Conservation (phyloP, 2,797 vertebrate genomes). For the Toxotes lorentzi region DNA sequence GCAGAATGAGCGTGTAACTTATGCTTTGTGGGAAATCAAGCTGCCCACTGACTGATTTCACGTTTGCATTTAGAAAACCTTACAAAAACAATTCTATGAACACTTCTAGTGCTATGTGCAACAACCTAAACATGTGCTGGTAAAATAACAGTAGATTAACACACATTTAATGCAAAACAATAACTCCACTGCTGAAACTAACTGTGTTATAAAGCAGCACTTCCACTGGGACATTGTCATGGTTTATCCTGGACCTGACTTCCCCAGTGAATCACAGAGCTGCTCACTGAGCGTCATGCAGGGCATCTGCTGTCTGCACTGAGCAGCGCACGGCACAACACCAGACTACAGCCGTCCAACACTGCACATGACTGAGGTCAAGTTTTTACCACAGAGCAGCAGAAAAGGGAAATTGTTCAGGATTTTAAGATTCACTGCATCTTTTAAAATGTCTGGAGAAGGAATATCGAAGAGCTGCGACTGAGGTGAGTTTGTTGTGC, state of each 20-base stretch:
- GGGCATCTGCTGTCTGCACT: slow-evolving; percentile 68
- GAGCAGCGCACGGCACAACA: slow-evolving; percentile 42
- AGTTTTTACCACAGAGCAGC: not conserved
- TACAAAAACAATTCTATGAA: not conserved
- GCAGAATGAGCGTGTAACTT: not conserved
- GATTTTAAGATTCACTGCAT: not conserved
- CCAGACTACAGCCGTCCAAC: slow-evolving; percentile 1
- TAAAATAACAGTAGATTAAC: not conserved
- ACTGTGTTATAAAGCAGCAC: not conserved
- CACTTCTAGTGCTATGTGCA: too few species aligned
- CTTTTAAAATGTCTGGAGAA: slow-evolving; percentile 25
- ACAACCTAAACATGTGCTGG: not conserved
- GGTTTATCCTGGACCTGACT: not conserved
- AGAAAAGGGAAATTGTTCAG: not conserved
- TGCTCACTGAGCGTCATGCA: slow-evolving; percentile 50
- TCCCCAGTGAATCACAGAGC: slow-evolving; percentile 9
- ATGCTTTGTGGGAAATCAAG: not conserved
- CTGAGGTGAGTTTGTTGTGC: slow-evolving; percentile 54
- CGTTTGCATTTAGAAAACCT: not conserved
- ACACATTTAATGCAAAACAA: too few species aligned
- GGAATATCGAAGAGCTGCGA: not conserved
- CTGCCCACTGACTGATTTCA: not conserved
- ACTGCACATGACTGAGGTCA: slow-evolving; percentile 20
- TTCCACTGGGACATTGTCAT: not conserved
- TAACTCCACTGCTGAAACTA: not conserved